A percentile compares a stretch with the other conserved stretches of the same genome.
phyloP scores from a whole-genome alignment of 2,888 invertebrate genomes.

The Julus scandinavius region DNA sequence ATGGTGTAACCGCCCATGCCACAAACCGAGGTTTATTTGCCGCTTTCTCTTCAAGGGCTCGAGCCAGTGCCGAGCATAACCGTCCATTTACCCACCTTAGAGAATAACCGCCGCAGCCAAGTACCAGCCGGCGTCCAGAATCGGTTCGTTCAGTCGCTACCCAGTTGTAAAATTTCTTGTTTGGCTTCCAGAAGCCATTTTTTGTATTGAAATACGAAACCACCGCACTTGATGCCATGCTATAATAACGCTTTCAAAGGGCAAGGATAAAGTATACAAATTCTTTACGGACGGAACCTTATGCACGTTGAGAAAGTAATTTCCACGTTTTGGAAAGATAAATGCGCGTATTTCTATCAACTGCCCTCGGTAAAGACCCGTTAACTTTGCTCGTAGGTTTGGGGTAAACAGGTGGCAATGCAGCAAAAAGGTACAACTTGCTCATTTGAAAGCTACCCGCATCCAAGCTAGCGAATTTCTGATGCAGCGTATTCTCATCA shows the following conservation, averaged over 20 bases:
- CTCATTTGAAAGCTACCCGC: neutral
- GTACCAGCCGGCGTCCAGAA: neutral
- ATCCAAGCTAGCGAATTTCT: neutral
- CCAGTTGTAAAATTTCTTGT: constrained; percentile 2
- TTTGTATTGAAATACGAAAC: neutral
- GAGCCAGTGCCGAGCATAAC: neutral
- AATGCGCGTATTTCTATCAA: no score
- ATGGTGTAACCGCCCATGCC: neutral
- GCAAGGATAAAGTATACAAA: no score
- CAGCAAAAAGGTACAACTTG: neutral
- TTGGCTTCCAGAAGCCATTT: neutral
- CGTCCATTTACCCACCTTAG: neutral
- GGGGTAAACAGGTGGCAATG: neutral
- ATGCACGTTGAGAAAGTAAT: no score
- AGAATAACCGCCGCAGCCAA: neutral
- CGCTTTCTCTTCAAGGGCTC: neutral
- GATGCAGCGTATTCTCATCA: neutral
- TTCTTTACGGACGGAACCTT: no score
- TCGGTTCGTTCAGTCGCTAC: neutral
- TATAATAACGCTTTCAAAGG: no score
- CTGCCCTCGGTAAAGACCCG: no score
- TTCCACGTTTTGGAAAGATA: no score
- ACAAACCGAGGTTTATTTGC: no score
- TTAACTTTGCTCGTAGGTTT: no score
- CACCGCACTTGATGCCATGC: neutral